A percentile compares a stretch with the other conserved stretches of the same genome.
These are phyloP conservation scores for Trypoxylus dichotomus DNA, from an alignment of 1,140 invertebrate species.

Conservation along the genomic window DNA sequence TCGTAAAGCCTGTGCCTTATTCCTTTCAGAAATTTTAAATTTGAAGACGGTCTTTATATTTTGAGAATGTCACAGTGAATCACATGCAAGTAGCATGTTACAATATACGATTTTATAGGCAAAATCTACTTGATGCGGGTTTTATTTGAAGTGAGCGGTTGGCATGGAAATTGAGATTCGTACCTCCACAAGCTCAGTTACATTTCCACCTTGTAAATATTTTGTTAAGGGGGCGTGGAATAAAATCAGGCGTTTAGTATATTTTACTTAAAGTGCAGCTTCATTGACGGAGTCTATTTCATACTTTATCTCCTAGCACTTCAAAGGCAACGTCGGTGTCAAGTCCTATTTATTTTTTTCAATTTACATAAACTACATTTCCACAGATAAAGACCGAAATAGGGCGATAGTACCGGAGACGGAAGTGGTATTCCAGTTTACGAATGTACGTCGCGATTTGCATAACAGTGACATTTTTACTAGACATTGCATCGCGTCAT, in stretches of 20 bases:
- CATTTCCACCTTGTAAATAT: no score
- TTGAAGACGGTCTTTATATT: no score
- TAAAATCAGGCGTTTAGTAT: background rate
- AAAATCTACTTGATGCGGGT: no score
- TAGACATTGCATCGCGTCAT: background rate
- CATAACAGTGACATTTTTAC: constrained; percentile 12
- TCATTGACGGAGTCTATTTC: background rate
- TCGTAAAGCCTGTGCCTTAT: no score
- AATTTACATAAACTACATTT: constrained; percentile 19
- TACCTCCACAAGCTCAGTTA: no score
- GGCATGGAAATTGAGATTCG: no score
- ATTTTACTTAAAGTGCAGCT: background rate
- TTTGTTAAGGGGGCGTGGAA: no score
- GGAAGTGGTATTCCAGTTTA: background rate
- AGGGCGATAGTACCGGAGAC: background rate
- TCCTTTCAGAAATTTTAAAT: no score
- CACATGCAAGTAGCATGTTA: no score
- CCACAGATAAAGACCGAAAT: background rate
- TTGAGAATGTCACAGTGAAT: no score
- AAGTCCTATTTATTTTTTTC: constrained; percentile 11
- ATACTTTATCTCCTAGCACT: background rate
- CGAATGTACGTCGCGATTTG: background rate
- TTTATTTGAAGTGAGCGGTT: no score
- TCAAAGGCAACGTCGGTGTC: background rate
- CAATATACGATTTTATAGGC: no score